These are phyloP conservation scores for Blera fallax DNA, from an alignment of 2,888 invertebrate species.

Conservation along the genomic window DNA sequence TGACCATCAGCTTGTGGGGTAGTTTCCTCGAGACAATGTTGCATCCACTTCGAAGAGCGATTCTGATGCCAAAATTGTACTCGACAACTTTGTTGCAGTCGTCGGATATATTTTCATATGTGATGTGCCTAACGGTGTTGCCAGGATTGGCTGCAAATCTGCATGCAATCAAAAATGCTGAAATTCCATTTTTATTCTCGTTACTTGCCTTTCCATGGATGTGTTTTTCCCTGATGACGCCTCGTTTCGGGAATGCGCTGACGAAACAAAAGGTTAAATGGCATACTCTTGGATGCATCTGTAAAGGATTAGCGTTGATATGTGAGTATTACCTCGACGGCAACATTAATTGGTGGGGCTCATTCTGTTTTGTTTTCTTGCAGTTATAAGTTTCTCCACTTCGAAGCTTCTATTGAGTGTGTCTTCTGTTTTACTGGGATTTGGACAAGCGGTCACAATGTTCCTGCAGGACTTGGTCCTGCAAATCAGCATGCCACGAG, in stretches of 20 bases:
- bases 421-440: slow-evolving; percentile 80
- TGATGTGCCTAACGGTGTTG: slow-evolving; percentile 81
- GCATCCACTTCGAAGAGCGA: slow-evolving; percentile 78
- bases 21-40: slow-evolving; percentile 78
- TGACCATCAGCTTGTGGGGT: slow-evolving; percentile 78
- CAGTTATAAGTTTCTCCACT: slow-evolving; percentile 80
- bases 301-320: slow-evolving; percentile 79
- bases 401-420: slow-evolving; percentile 80
- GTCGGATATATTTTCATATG: slow-evolving; percentile 80
- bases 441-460: slow-evolving; percentile 80
- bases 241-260: slow-evolving; percentile 79
- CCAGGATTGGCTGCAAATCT: slow-evolving; percentile 80
- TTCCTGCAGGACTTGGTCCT: slow-evolving; percentile 80
- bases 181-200: slow-evolving; percentile 81
- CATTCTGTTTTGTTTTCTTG: slow-evolving; percentile 4
- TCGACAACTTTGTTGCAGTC: slow-evolving; percentile 80
- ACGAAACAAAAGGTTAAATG: slow-evolving; percentile 79
- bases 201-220: slow-evolving; percentile 82
- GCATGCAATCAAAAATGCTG: slow-evolving; percentile 81
- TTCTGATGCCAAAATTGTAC: slow-evolving; percentile 79
- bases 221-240: slow-evolving; percentile 81
- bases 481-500: slow-evolving; percentile 80
- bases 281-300: slow-evolving; percentile 80
- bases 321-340: slow-evolving; percentile 75
- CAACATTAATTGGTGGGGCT: too few species aligned